Evolutionary conservation across 2,888 invertebrate genomes (phyloP).

Genomic region (Tenthredo amoena): DNA sequence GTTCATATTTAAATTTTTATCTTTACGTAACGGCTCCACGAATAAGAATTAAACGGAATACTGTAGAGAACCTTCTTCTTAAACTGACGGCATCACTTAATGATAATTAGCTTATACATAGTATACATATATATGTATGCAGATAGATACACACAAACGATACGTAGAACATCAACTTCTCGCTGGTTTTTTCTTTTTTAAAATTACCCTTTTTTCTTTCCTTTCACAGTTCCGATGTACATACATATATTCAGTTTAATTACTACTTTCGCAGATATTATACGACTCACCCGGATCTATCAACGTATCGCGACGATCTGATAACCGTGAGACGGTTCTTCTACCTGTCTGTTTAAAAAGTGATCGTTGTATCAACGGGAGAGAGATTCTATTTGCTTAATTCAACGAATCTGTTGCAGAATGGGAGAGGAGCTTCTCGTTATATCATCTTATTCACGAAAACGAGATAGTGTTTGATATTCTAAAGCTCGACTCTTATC

Average conservation of each 20-base stretch:
- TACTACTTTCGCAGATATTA: neutral
- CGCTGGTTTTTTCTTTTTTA: neutral
- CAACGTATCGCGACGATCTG: neutral
- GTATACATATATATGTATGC: too few relatives aligned
- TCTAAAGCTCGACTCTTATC: neutral
- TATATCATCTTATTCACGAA: conserved; percentile 2
- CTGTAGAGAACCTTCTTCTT: neutral
- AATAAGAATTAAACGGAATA: neutral
- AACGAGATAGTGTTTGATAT: neutral
- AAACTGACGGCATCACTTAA: neutral
- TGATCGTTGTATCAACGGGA: neutral
- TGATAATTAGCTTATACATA: neutral
- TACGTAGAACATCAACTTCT: too few relatives aligned
- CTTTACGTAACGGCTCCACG: conserved; percentile 33
- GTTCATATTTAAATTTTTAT: conserved; percentile 53
- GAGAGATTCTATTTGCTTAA: neutral
- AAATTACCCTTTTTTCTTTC: too few relatives aligned
- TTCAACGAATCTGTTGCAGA: neutral
- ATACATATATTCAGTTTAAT: too few relatives aligned
- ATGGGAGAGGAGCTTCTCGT: neutral
- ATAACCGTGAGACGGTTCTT: neutral
- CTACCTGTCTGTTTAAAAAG: neutral
- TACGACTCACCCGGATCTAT: neutral
- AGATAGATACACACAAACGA: too few relatives aligned
- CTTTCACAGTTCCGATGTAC: too few relatives aligned